Base-by-base conservation (phyloP, 2,888 invertebrate genomes). In the Sphinx pinastri region DNA sequence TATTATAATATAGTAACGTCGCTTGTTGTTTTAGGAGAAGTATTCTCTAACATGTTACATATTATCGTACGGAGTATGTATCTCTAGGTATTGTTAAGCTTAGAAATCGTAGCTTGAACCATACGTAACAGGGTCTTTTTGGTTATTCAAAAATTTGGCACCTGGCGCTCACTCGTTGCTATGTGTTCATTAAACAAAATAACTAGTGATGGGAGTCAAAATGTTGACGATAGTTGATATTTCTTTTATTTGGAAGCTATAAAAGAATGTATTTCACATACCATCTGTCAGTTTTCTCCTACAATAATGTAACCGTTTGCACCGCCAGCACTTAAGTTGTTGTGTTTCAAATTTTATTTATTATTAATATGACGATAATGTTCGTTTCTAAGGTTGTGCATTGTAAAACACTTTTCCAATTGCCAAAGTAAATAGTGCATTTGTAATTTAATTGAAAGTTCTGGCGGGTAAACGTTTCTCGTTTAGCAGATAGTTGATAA, bases 341-440 rank as follows among this genome's bases (percentile, higher is more conserved):
- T 83, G 81, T 78, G 74, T 83, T 85, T 81, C 68, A 83, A 84
- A 84, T 82, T 84, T 79, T 83, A 84, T 83, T 85, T 88, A 82
- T 86, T 81, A 80, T 77, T 81, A 79, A 84, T 83, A 74, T 75
- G 70, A 68, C 71, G 69, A 72, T 70, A 73, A 76, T 77, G 74
- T 80, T 83, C 77, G 75, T 73, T 81, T 79, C 76, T 76, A 78
- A 77, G 85, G 85, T 89, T 87, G 85, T 84, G 80, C 73, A 76
- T 84, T 77, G 73, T 79, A 77, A 76, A 79, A 78, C 73, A 81
- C 76, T 79, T 81, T 86, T 81, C 79, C 83, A 82, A 84, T 90
- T 88, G 90, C 93, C 93, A 93, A 93, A 93, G 92, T 86, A 81
- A 71, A 83, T 82, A 77, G 79, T 89, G 91, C 90, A 92, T 92